Evolutionary conservation across 2,113 vertebrate genomes (phyloP), one percentile per base, ranked within the genome.

Genomic region (Seriola aureovittata): DNA sequence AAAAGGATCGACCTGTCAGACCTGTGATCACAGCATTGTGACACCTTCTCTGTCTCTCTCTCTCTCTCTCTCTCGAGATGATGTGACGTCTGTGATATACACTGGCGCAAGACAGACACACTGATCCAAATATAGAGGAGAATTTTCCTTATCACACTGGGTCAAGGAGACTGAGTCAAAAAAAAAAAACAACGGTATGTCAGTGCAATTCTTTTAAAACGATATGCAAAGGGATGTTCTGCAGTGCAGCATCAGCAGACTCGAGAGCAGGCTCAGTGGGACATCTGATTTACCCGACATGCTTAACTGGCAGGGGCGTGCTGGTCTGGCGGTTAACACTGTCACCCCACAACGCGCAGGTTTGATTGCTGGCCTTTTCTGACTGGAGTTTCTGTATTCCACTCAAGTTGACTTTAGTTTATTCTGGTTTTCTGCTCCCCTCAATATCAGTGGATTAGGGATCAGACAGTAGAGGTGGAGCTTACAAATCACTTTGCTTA

Each of bases 111-210:
- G 70, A 75, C 73, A 80, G 75, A 72, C 75, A 78, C 75, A 44
- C 60, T 66, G 82, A 84, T 89, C 90, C 78, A 87, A 85, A 88
- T 85, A 86, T 67, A 88, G 86, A 81, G 60, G 59, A 65, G 88
- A 85, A 66, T 79, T 76, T 84, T 81, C 55, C 63, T 71, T 60
- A 69, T 89, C 71, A 71, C 70, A 88, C 75, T 89, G 77, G 86
- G 81, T 92, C 86, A 89, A 90, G 83, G 81, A 91, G 81, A 88
- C 46, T 29, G 57, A 55, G 57, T 77, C 64, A 68, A 81, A 60
- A 71, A 48, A 48, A 73, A 80, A 59, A 70, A 48, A 73, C 11
- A 38, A 29, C 29, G 29, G 59, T 19, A 40, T 81, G 80, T 11
- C 44, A 25, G 72, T 48, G 58, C 84, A 76, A 75, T 57, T 59